Evolutionary conservation across 2,888 invertebrate species (phyloP).

Genomic region (Lycophotia porphyrea): DNA sequence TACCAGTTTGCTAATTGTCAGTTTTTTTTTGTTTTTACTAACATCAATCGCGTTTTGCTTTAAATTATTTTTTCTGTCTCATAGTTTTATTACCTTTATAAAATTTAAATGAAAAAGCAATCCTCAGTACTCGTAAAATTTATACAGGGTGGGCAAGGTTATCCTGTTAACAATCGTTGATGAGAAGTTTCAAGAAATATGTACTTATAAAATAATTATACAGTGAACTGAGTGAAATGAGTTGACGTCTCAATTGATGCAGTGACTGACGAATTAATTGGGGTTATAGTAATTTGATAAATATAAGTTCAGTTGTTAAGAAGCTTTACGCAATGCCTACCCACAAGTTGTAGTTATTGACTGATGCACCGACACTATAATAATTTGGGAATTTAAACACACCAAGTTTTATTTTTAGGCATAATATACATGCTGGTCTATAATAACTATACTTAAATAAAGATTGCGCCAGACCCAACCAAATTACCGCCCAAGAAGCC

Average conservation of each 20-base stretch:
- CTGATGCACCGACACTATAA: neutral
- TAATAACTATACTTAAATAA: slow-evolving; percentile 37
- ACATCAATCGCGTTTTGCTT: neutral
- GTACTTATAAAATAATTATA: no score
- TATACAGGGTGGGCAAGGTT: neutral
- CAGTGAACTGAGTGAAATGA: no score
- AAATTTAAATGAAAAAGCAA: neutral
- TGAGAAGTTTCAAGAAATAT: neutral
- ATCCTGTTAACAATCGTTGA: neutral
- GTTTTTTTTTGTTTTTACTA: neutral
- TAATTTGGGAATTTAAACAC: neutral
- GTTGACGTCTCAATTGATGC: no score
- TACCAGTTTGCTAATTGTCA: neutral
- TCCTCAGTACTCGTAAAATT: neutral
- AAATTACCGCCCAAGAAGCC: slow-evolving; percentile 15
- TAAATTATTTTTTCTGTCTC: neutral
- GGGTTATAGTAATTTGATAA: no score
- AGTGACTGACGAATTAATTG: no score
- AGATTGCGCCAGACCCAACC: neutral
- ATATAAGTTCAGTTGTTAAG: no score
- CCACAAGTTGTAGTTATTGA: neutral
- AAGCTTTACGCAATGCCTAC: no score
- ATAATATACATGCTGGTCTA: neutral
- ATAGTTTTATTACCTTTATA: neutral
- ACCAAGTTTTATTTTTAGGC: neutral